A percentile compares a stretch with the other conserved stretches of the same genome.
Evolutionary conservation across 1,140 invertebrate species (phyloP).

Genomic region (Cardiocondyla obscurior): DNA sequence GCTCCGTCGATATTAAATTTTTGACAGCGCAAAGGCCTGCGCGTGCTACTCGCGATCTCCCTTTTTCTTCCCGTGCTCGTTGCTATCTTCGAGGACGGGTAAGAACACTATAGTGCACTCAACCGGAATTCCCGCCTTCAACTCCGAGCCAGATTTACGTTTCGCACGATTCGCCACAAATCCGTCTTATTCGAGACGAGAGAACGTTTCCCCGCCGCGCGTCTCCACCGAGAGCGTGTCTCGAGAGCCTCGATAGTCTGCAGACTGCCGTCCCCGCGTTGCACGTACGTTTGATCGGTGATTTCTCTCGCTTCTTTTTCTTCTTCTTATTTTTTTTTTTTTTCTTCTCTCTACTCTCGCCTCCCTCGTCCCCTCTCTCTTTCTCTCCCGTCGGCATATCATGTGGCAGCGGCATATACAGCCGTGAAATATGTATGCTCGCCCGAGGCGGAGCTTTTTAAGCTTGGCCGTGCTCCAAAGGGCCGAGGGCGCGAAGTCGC

Average conservation of each 20-base stretch:
- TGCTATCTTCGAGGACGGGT: constrained; percentile 9
- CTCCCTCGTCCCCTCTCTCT: background rate
- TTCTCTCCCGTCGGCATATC: constrained; percentile 29
- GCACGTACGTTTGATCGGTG: constrained; percentile 50
- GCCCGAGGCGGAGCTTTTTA: constrained; percentile 42
- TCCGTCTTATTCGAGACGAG: constrained; percentile 55
- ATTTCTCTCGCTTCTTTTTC: background rate
- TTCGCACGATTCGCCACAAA: constrained; percentile 58
- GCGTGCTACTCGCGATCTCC: constrained; percentile 26
- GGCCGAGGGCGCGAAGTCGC: constrained; percentile 53
- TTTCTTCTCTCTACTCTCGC: background rate
- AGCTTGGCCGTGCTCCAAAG: constrained; percentile 60
- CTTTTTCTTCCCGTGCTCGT: constrained; percentile 29
- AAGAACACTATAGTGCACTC: constrained; percentile 49
- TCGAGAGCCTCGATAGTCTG: constrained; percentile 39
- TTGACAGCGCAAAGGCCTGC: background rate
- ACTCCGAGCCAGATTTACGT: constrained; percentile 45
- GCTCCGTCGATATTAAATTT: constrained; percentile 15
- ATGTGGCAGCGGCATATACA: constrained; percentile 26
- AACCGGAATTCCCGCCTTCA: constrained; percentile 49
- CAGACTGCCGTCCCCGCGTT: constrained; percentile 7
- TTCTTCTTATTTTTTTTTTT: background rate
- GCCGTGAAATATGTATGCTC: constrained; percentile 59
- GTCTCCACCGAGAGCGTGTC: constrained; percentile 11
- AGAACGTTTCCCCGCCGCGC: constrained; percentile 9